Percentiles rank a stretch among this genome's conserved stretches.
Conservation (phyloP, 2,888 invertebrate genomes). For the Athalia circularis region DNA sequence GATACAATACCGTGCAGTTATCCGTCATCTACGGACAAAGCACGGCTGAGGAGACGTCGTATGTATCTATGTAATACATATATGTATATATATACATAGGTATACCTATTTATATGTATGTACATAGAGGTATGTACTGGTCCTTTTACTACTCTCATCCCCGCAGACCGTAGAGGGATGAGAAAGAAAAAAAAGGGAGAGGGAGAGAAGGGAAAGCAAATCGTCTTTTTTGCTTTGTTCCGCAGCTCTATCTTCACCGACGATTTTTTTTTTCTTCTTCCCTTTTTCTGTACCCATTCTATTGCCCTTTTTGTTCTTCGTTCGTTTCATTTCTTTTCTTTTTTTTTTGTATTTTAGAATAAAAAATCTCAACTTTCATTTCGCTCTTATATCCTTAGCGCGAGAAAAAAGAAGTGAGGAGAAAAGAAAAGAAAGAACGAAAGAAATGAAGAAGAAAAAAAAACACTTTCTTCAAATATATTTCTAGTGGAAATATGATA, state of each 20-base stretch:
- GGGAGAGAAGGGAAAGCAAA: slow-evolving; percentile 2
- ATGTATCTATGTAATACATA: slow-evolving; percentile 14
- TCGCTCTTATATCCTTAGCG: neutral
- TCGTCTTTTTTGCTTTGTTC: slow-evolving; percentile 34
- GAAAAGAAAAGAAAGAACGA: neutral
- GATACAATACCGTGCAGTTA: slow-evolving; percentile 41
- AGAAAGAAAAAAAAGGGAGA: too few relatives aligned
- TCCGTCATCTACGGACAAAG: slow-evolving; percentile 48
- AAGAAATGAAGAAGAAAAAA: neutral
- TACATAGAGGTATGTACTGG: neutral
- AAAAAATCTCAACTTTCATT: neutral
- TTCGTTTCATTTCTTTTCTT: slow-evolving; percentile 23
- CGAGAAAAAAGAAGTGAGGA: neutral
- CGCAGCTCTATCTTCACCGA: slow-evolving; percentile 11
- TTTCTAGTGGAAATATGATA: too few relatives aligned
- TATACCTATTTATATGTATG: neutral
- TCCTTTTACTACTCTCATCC: slow-evolving; percentile 13
- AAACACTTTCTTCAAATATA: neutral
- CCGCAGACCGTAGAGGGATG: neutral
- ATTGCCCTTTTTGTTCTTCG: neutral
- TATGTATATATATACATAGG: neutral
- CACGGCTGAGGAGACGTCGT: slow-evolving; percentile 22
- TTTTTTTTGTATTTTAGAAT: neutral
- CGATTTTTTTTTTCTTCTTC: neutral
- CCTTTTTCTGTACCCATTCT: neutral